Conservation (phyloP, 2,888 invertebrate genomes). For the Pharmacophagus antenor region DNA sequence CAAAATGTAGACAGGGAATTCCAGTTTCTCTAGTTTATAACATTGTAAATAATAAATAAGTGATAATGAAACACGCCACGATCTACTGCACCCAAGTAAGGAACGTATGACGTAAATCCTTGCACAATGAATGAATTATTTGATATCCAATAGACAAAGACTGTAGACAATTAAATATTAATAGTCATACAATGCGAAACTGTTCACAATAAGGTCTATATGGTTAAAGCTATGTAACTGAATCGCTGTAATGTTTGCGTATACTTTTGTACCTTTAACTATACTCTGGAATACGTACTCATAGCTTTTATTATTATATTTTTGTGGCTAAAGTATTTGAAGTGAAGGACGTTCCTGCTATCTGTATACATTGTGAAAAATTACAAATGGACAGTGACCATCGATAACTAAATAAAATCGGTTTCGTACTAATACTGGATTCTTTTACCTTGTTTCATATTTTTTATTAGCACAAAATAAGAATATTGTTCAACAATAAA, state of each 20-base stretch:
- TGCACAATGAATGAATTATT: conserved; percentile 17
- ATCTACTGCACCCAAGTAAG: conserved; percentile 11
- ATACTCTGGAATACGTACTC: background rate
- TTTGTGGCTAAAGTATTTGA: no score
- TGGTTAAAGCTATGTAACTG: background rate
- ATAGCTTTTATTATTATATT: no score
- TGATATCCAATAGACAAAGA: background rate
- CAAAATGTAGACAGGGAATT: background rate
- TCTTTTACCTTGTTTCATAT: no score
- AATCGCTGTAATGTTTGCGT: background rate
- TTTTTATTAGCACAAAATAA: no score
- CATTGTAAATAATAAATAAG: conserved; percentile 8
- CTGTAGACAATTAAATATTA: background rate
- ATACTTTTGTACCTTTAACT: background rate
- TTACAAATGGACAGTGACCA: no score
- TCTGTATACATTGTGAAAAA: no score
- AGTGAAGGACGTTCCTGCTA: no score
- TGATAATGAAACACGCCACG: conserved; percentile 21
- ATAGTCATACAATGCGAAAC: background rate
- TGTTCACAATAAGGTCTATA: background rate
- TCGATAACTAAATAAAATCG: no score
- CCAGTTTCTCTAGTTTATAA: background rate
- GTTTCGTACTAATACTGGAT: no score
- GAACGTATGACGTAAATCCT: conserved; percentile 20
- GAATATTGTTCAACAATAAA: no score